phyloP scores from a whole-genome alignment of 2,888 invertebrate species.

The Caenorhabditis imperialis region DNA sequence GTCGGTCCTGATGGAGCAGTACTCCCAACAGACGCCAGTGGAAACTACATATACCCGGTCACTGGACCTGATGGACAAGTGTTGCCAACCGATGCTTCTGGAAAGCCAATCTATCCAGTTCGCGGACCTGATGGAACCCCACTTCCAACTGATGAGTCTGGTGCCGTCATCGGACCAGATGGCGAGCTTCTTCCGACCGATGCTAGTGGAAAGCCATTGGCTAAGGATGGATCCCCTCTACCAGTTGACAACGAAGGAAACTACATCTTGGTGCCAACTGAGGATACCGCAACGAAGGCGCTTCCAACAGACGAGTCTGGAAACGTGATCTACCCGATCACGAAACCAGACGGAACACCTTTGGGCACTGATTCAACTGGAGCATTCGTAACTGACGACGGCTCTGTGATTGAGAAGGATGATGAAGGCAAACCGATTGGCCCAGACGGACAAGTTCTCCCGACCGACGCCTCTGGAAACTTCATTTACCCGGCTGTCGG shows the following conservation, averaged over 20 bases:
- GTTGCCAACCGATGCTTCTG: conserved; percentile 57
- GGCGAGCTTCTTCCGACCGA: conserved; percentile 53
- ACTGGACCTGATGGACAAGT: conserved; percentile 52
- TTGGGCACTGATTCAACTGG: conserved; percentile 49
- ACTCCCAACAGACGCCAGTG: conserved; percentile 47
- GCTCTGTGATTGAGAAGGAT: conserved; percentile 38
- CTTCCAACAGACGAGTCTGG: conserved; percentile 54
- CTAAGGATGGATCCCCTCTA: conserved; percentile 24
- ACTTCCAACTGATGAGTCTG: conserved; percentile 45
- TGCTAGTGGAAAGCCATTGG: conserved; percentile 53
- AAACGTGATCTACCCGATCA: conserved; percentile 35
- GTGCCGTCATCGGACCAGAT: conserved; percentile 51
- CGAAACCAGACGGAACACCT: conserved; percentile 34
- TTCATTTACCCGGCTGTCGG: conserved; percentile 58
- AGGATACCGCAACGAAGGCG: conserved; percentile 40
- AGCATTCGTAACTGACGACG: conserved; percentile 51
- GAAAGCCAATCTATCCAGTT: conserved; percentile 32
- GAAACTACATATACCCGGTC: conserved; percentile 39
- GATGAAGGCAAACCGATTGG: conserved; percentile 42
- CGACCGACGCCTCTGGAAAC: conserved; percentile 60
- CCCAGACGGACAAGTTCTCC: conserved; percentile 43
- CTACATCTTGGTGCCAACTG: conserved; percentile 44
- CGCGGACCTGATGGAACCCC: conserved; percentile 12
- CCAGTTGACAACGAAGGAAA: conserved; percentile 62
- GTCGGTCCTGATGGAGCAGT: conserved; percentile 55